Base-by-base conservation (phyloP, 2,113 vertebrate genomes). In the Albula glossodonta region DNA sequence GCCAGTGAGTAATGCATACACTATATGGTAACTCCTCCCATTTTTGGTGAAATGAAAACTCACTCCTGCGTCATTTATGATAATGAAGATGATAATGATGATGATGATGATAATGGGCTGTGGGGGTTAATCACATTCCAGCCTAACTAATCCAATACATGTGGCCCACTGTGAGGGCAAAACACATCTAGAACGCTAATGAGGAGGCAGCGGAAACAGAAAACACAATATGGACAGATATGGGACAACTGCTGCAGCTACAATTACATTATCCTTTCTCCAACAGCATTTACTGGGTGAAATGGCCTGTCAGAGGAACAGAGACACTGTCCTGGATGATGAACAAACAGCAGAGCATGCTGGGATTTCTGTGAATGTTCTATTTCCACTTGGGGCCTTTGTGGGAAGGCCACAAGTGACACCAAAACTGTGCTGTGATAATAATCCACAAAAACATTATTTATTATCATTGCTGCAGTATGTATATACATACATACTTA, bases 111-210 rank as follows among this genome's bases (percentile, higher is more conserved):
- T 41, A 15, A 15, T 19, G 4, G 60, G 60, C 60, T 22, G 3
- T 22, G 60, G 3, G 60, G 60, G 22, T 66, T 66, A 79, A 79
- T 79, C 78, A 79, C 78, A 80, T 51, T 80, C 50, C 17, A 22
- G 48, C 49, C 79, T 19, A 13, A 50, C 49, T 80, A 80, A 80
- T 80, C 79, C 79, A 80, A 80, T 51, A 80, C 17, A 51, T 50
- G 25, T 22, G 2, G 50, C 79, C 0, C 17, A 22, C 60, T 3
- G 25, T n/a, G 50, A 2, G 49, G 79, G 19, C 70, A 31, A 31
- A 25, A 74, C 70, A 9, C 22, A 74, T 25, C 2, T 22, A 74
- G 60, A 31, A 22, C 70, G 9, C 9, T 74, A 31, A 74, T 10
- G n/a, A 74, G n/a, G 31, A 5, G n/a, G 10, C 7, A 8, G 70